Evolutionary conservation across 2,113 vertebrate species (phyloP).

Genomic region (Oreochromis aureus): DNA sequence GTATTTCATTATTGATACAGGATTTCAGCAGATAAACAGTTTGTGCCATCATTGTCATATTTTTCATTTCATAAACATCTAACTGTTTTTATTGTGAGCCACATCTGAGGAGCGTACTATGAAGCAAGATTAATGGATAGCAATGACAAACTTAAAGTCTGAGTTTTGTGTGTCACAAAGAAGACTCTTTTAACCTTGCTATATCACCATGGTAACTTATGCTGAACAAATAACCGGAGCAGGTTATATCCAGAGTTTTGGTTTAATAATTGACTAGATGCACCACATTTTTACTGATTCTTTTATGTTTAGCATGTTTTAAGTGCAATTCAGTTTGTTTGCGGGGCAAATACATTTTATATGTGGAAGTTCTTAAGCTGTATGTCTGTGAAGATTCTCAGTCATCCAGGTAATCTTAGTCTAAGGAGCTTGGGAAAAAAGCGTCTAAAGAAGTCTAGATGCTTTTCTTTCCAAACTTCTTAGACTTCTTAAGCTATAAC

Average conservation of each 20-base stretch:
- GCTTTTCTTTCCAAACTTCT: neutral
- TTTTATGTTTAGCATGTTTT: neutral
- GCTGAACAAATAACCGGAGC: neutral
- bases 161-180: neutral
- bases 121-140: neutral
- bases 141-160: neutral
- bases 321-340: neutral
- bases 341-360: neutral
- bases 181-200: neutral
- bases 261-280: neutral
- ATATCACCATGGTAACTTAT: neutral
- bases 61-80: neutral
- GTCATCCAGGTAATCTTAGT: neutral
- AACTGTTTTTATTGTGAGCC: neutral
- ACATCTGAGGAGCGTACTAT: neutral
- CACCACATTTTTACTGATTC: neutral
- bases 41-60: neutral
- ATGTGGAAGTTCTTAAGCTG: neutral
- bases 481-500: neutral
- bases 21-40: neutral
- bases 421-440: neutral
- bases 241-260: neutral
- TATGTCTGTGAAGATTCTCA: neutral
- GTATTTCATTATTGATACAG: neutral
- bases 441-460: neutral